Base-by-base conservation (phyloP, 2,888 invertebrate species). In the Calephelis perditalis region DNA sequence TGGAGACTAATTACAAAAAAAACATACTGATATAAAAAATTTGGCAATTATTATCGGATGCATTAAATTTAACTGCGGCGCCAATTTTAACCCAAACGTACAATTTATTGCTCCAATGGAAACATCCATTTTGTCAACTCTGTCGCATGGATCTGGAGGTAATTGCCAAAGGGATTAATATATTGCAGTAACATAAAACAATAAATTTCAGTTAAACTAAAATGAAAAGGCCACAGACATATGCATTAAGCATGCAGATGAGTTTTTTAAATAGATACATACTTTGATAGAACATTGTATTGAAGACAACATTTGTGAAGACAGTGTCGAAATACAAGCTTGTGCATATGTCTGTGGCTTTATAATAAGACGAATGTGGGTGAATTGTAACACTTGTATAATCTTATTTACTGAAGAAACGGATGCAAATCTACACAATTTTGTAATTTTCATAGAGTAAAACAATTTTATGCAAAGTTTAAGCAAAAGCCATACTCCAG, bases 71-170 rank as follows among this genome's bases (percentile, higher is more conserved):
- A 69, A 68, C 36, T 71, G 69, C 65, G 70, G 69, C 0, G 63
- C 69, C 11, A 71, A 71, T 64, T 62, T 35, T 11, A 73, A 72
- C 47, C 71, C 70, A 8, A 72, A 67, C 9, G 54, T 47, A 0
- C 70, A 71, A 62, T 71, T 71, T 62, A 60, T 70, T 10, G 67
- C 65, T 8, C 68, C 57, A 9, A 43, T 40, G 35, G 44, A 57
- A 45, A 35, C 57, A 9, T 61, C 65, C 1, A 63, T 68, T 4
- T 45, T 65, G 5, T 63, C 40, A 7, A 66, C 60, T 54, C 35
- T 65, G 49, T 35, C 63, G 0, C 45, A 59, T 37, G 54, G 45
- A 54, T 47, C 56, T 10, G 44, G 7, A 56, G 62, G 62, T n/a
- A 65, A 65, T 54, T 65, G 67, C 56, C 63, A 67, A 55, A 49